Conservation (phyloP, 2,888 invertebrate species). For the Dasysyrphus albostriatus region DNA sequence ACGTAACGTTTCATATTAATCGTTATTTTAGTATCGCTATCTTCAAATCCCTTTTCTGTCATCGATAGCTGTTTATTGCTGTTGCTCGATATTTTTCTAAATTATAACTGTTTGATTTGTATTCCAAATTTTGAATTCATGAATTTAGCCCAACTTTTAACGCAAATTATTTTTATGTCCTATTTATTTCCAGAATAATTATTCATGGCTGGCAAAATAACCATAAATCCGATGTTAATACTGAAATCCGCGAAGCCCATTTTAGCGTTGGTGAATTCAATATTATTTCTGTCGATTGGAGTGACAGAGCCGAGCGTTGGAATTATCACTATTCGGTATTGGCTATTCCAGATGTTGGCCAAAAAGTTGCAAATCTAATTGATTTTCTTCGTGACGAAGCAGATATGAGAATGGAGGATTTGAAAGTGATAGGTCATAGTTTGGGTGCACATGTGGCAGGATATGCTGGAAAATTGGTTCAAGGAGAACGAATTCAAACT, state of each 20-base stretch:
- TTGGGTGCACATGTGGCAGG: constrained; percentile 87
- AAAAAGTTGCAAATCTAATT: constrained; percentile 79
- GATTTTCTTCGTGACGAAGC: constrained; percentile 84
- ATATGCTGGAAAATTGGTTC: constrained; percentile 85
- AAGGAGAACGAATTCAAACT: constrained; percentile 85
- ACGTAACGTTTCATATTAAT: too few species aligned
- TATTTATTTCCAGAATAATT: constrained; percentile 78
- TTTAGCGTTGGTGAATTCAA: constrained; percentile 85
- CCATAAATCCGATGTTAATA: constrained; percentile 83
- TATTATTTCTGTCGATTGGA: constrained; percentile 87
- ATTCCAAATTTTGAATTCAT: neutral
- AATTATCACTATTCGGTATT: neutral
- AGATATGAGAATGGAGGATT: constrained; percentile 84
- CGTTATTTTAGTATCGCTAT: too few species aligned
- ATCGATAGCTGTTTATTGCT: too few species aligned
- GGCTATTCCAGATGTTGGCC: constrained; percentile 78
- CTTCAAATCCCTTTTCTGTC: too few species aligned
- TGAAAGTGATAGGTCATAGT: constrained; percentile 86
- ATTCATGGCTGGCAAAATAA: constrained; percentile 86
- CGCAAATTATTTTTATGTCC: neutral
- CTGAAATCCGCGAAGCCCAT: constrained; percentile 82
- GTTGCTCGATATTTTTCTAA: too few species aligned
- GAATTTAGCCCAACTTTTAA: neutral
- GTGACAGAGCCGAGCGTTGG: constrained; percentile 76
- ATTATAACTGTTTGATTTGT: too few species aligned